These are phyloP conservation scores for Palythoa grandiflora DNA, from an alignment of 92 coral and sea anemone species.

Conservation along the genomic window DNA sequence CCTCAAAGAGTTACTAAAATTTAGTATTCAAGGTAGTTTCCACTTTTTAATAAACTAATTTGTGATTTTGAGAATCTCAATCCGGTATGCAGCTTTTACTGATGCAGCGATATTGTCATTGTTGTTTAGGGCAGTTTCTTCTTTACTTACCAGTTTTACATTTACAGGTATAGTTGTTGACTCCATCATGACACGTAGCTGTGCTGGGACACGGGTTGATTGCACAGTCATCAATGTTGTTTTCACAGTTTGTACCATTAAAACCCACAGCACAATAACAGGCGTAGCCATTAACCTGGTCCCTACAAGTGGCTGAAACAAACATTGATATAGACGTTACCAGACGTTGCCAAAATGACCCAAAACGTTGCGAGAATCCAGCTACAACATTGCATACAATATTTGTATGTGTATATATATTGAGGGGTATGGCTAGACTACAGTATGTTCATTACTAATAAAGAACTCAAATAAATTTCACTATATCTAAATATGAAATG, in stretches of 20 bases:
- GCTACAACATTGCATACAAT: too few relatives aligned
- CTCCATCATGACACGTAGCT: slow-evolving; percentile 13
- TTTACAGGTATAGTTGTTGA: slow-evolving; percentile 31
- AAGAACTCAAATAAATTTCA: too few relatives aligned
- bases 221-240: slow-evolving; percentile 42
- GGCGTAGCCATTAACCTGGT: slow-evolving; percentile 39
- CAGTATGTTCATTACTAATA: too few relatives aligned
- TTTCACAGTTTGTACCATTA: slow-evolving; percentile 54
- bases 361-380: neutral
- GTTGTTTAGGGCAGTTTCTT: neutral
- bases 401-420: too few relatives aligned
- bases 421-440: too few relatives aligned
- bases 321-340: neutral
- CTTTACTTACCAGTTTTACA: slow-evolving; percentile 28
- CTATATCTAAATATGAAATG: too few relatives aligned
- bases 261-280: slow-evolving; percentile 57
- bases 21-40: too few relatives aligned
- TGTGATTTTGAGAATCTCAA: too few relatives aligned
- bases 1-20: too few relatives aligned
- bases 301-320: slow-evolving; percentile 52
- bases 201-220: slow-evolving; percentile 43
- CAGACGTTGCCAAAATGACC: neutral
- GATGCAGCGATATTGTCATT: too few relatives aligned
- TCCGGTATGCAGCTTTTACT: too few relatives aligned
- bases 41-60: too few relatives aligned